phyloP scores from a whole-genome alignment of 2,888 invertebrate genomes.

The Nasonovia ribisnigri region DNA sequence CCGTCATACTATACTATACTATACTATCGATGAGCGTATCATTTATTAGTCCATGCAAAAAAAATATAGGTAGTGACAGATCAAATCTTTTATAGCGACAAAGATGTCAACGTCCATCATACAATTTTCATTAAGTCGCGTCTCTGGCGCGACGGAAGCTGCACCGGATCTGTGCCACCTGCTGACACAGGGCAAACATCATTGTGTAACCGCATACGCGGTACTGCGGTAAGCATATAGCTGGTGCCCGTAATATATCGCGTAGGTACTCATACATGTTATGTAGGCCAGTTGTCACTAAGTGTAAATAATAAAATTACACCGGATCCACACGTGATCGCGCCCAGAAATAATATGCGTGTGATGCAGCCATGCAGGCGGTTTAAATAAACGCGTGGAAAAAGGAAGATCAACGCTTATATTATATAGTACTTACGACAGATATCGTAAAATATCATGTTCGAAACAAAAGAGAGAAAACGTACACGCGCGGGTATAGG shows the following conservation, averaged over 20 bases:
- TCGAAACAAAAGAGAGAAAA: conserved; percentile 8
- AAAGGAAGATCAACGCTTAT: not conserved
- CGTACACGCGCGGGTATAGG: not conserved
- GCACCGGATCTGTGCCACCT: not conserved
- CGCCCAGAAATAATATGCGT: not conserved
- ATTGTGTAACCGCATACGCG: not conserved
- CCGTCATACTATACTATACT: too few relatives aligned
- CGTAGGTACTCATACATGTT: not conserved
- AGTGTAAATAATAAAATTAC: not conserved
- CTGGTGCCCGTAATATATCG: not conserved
- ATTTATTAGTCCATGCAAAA: too few relatives aligned
- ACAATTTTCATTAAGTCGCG: not conserved
- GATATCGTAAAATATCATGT: not conserved
- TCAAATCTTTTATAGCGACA: not conserved
- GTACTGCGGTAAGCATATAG: not conserved
- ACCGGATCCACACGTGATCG: not conserved
- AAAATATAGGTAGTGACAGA: too few relatives aligned
- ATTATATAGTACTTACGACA: not conserved
- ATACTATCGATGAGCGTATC: too few relatives aligned
- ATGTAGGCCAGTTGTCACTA: not conserved
- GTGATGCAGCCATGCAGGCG: not conserved
- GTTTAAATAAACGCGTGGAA: not conserved
- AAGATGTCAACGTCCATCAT: not conserved
- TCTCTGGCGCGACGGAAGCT: not conserved
- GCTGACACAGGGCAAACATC: not conserved